phyloP scores from a whole-genome alignment of 2,888 invertebrate genomes.

The Drosophila engyochracea region DNA sequence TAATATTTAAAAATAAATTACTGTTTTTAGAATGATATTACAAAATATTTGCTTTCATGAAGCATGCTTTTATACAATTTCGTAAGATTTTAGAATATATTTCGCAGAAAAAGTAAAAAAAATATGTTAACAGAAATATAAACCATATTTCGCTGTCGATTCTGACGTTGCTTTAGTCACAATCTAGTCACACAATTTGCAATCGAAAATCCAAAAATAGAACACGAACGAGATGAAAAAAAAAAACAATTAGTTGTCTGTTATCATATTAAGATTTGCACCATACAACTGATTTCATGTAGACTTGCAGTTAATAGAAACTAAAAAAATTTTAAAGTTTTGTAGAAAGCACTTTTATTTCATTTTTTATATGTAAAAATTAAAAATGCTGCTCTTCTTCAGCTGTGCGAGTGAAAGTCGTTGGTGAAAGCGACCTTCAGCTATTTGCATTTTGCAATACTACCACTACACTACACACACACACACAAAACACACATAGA shows the following conservation, averaged over 20 bases:
- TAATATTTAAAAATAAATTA: not conserved
- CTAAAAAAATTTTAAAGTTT: not conserved
- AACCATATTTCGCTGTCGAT: not conserved
- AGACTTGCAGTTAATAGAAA: not conserved
- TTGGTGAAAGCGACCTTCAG: constrained; percentile 40
- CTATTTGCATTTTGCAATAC: constrained; percentile 30
- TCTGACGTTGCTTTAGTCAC: not conserved
- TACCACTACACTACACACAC: not conserved
- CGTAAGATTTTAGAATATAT: not conserved
- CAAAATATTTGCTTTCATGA: not conserved
- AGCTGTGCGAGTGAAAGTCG: constrained; percentile 27
- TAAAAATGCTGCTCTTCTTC: not conserved
- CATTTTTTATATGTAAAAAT: not conserved
- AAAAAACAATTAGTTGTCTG: not conserved
- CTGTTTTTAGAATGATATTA: not conserved
- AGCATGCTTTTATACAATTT: not conserved
- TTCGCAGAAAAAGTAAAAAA: not conserved
- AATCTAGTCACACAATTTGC: no score
- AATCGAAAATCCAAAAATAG: not conserved
- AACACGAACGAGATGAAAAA: not conserved
- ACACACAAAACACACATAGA: not conserved
- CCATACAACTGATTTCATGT: not conserved
- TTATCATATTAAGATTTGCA: not conserved
- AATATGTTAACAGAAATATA: not conserved
- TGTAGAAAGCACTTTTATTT: not conserved